Conservation (phyloP, 2,888 invertebrate genomes). For the Perizoma flavofasciatum region DNA sequence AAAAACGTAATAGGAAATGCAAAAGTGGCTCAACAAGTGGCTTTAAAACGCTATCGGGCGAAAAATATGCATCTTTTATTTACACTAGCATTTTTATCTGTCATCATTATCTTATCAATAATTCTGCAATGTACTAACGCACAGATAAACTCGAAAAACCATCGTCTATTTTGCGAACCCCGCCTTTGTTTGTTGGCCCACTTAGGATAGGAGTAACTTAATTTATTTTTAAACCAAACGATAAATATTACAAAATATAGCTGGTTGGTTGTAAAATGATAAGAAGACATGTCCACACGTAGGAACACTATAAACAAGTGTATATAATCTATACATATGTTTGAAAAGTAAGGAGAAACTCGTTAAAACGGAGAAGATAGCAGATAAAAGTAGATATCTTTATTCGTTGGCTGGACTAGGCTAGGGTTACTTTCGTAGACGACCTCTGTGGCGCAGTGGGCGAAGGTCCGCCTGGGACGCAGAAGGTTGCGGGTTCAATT, state of each 20-base stretch:
- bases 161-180: slow-evolving; percentile 71
- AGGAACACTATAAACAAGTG: background rate
- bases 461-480: too few species aligned
- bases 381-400: background rate
- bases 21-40: slow-evolving; percentile 51
- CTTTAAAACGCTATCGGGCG: slow-evolving; percentile 54
- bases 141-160: slow-evolving; percentile 68
- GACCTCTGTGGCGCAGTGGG: too few species aligned
- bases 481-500: too few species aligned
- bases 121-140: slow-evolving; percentile 71
- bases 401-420: too few species aligned
- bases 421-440: too few species aligned
- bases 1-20: slow-evolving; percentile 45
- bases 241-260: slow-evolving; percentile 11
- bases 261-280: slow-evolving; percentile 9
- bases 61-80: slow-evolving; percentile 79
- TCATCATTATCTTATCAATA: slow-evolving; percentile 72
- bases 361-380: background rate
- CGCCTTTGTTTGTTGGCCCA: slow-evolving; percentile 79
- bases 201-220: slow-evolving; percentile 62
- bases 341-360: background rate
- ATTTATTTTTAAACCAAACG: slow-evolving; percentile 57
- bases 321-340: background rate
- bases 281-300: slow-evolving; percentile 1
- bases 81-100: slow-evolving; percentile 72